Percentiles rank a stretch among this genome's conserved stretches.
phyloP scores from a whole-genome alignment of 2,113 vertebrate species.

The Apistogramma diplotaenia region DNA sequence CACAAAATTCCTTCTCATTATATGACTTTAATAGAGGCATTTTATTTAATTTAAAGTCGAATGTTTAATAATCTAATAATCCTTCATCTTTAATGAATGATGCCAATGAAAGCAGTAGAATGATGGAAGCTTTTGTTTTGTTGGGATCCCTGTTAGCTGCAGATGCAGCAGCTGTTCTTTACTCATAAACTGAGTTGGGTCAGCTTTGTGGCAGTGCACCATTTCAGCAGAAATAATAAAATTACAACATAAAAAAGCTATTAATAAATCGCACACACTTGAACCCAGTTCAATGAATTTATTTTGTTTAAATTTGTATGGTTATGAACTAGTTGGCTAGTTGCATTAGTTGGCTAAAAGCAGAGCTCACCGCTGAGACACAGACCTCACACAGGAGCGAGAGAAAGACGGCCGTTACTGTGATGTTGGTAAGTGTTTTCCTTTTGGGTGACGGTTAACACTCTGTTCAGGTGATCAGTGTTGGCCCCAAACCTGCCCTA shows the following conservation, averaged over 20 bases:
- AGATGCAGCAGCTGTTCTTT: not conserved
- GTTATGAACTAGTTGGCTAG: not conserved
- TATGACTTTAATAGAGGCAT: not conserved
- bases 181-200: no score
- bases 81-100: not conserved
- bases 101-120: rapidly evolving
- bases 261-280: no score
- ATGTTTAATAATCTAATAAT: no score
- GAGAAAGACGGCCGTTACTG: not conserved
- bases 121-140: rapidly evolving
- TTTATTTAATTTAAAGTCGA: not conserved
- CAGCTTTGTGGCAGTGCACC: not conserved
- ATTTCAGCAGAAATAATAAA: not conserved
- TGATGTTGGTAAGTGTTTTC: not conserved
- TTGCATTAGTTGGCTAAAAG: not conserved
- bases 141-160: not conserved
- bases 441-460: not conserved
- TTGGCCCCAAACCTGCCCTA: conserved; percentile 17
- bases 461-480: conserved; percentile 47
- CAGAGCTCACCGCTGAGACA: not conserved
- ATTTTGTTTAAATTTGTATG: no score
- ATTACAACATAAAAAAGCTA: not conserved
- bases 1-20: no score
- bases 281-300: not conserved
- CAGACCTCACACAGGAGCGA: not conserved